Conservation (phyloP, 2,113 vertebrate genomes). For the Rhombomys opimus region DNA sequence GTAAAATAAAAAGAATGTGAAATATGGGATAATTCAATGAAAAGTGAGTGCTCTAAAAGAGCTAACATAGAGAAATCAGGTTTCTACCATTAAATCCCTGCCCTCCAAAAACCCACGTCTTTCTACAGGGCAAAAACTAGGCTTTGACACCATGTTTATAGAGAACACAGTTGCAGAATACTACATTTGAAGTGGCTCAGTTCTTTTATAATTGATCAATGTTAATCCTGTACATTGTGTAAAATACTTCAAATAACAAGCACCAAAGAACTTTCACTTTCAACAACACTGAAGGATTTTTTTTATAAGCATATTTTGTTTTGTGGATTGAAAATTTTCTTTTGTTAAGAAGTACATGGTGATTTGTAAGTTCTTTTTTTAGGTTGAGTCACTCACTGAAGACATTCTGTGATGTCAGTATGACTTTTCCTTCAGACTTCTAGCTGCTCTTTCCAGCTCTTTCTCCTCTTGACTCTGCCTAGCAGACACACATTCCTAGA, state of each 20-base stretch:
- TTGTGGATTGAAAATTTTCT: constrained; percentile 39
- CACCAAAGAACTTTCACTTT: constrained; percentile 58
- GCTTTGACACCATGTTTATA: constrained; percentile 21
- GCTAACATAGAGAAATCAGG: neutral
- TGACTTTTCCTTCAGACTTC: neutral
- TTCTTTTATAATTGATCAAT: constrained; percentile 6
- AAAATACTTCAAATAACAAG: constrained; percentile 58
- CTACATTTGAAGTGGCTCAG: constrained; percentile 25
- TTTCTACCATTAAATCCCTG: constrained; percentile 21
- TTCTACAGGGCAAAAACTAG: neutral
- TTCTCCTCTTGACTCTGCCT: neutral
- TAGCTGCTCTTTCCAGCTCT: neutral
- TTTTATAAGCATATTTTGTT: constrained; percentile 3
- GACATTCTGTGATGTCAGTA: neutral
- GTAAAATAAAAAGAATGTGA: neutral
- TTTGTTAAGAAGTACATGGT: constrained; percentile 39
- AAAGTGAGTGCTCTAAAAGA: neutral
- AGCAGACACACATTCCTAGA: neutral
- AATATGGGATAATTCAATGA: constrained; percentile 48
- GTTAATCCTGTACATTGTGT: constrained; percentile 42
- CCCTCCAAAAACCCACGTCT: neutral
- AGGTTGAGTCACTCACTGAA: constrained; percentile 12
- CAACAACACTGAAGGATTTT: neutral
- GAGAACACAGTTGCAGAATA: neutral
- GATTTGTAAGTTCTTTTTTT: neutral